Conservation (phyloP, 2,888 invertebrate species). For the Blastobasis adustella region DNA sequence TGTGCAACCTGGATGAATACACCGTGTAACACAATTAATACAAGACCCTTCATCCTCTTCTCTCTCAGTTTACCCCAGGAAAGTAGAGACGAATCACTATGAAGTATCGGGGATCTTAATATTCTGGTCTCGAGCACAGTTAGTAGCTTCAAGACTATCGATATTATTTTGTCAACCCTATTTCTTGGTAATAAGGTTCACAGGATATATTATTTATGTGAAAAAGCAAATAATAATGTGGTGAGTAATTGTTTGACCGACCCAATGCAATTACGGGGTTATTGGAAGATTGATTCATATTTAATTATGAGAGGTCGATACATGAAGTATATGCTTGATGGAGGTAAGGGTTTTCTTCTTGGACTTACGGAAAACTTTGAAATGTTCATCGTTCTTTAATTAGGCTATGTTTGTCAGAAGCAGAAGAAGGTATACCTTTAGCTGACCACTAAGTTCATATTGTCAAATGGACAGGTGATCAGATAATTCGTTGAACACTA, state of each 20-base stretch:
- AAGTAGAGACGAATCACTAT: too few relatives aligned
- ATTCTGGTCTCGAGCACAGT: background rate
- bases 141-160: background rate
- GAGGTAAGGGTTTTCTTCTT: background rate
- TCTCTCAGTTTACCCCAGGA: too few relatives aligned
- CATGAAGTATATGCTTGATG: slow-evolving; percentile 1
- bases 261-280: slow-evolving; percentile 26
- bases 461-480: too few relatives aligned
- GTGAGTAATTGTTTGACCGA: slow-evolving; percentile 34
- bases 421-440: too few relatives aligned
- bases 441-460: too few relatives aligned
- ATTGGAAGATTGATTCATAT: slow-evolving; percentile 31
- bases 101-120: background rate
- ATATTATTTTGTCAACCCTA: background rate
- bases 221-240: background rate
- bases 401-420: too few relatives aligned
- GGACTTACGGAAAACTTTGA: too few relatives aligned
- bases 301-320: slow-evolving; percentile 15
- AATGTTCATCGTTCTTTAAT: too few relatives aligned
- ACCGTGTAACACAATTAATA: background rate
- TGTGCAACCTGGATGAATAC: background rate
- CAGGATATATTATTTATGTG: too few relatives aligned
- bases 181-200: too few relatives aligned
- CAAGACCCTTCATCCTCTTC: too few relatives aligned
- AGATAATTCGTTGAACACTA: too few relatives aligned